These are phyloP conservation scores for Gadus chalcogrammus DNA, from an alignment of 2,113 vertebrate genomes.

Conservation along the genomic window DNA sequence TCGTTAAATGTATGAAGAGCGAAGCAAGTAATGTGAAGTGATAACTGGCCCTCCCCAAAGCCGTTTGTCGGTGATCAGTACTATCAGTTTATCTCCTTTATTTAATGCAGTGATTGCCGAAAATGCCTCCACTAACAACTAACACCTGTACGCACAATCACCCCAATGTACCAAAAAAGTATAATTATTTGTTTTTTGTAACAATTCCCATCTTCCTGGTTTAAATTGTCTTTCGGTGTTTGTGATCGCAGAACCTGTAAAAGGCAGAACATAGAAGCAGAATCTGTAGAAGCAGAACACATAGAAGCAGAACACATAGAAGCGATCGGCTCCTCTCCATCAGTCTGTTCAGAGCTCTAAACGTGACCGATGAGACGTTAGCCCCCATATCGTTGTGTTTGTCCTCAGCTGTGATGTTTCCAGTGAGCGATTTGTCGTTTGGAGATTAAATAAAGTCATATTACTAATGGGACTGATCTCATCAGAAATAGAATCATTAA, in stretches of 20 bases:
- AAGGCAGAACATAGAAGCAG: no score
- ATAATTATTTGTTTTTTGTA: no score
- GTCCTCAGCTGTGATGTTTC: slow-evolving; percentile 19
- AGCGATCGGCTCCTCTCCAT: no score
- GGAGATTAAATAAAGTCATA: neutral
- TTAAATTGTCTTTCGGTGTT: no score
- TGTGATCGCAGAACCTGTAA: no score
- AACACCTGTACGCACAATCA: neutral
- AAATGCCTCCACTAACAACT: slow-evolving; percentile 38
- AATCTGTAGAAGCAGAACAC: no score
- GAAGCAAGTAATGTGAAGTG: no score
- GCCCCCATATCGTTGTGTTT: neutral
- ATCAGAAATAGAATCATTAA: neutral
- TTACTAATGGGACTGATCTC: slow-evolving; percentile 14
- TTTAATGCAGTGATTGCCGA: slow-evolving; percentile 36
- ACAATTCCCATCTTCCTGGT: no score
- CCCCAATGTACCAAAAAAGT: no score
- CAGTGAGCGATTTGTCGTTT: neutral
- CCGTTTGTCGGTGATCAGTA: neutral
- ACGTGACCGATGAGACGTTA: slow-evolving; percentile 2
- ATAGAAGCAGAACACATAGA: no score
- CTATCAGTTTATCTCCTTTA: slow-evolving; percentile 1
- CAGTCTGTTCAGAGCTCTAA: neutral
- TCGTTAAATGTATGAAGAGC: no score
- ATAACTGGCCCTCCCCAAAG: no score